Conservation (phyloP, 2,888 invertebrate genomes). For the Perizoma affinitatum region DNA sequence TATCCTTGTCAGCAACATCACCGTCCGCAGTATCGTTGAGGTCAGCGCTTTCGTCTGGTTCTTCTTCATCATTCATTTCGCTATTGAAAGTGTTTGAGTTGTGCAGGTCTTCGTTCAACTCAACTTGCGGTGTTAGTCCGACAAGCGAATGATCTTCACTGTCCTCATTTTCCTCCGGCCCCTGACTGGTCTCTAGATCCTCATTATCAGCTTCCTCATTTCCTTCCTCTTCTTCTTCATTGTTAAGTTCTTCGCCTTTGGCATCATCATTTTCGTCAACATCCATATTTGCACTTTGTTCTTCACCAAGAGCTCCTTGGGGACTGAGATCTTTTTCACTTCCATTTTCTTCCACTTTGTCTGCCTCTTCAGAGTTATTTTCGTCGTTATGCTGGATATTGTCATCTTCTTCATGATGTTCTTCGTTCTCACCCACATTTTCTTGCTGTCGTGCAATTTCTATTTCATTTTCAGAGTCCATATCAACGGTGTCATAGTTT, state of each 20-base stretch:
- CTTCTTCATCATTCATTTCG: slow-evolving; percentile 64
- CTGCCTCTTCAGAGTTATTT: slow-evolving; percentile 46
- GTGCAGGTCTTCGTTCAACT: slow-evolving; percentile 76
- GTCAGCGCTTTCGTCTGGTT: slow-evolving; percentile 54
- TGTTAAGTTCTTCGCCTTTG: slow-evolving; percentile 49
- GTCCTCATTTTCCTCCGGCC: slow-evolving; percentile 62
- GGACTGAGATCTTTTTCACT: slow-evolving; percentile 48
- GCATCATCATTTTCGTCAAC: slow-evolving; percentile 46
- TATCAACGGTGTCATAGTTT: slow-evolving; percentile 76
- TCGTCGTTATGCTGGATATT: slow-evolving; percentile 47
- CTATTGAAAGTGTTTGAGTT: slow-evolving; percentile 63
- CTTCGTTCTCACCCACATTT: slow-evolving; percentile 46
- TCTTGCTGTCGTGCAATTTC: slow-evolving; percentile 74
- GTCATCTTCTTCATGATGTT: slow-evolving; percentile 49
- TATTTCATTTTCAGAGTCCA: slow-evolving; percentile 80
- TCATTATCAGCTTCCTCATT: slow-evolving; percentile 51
- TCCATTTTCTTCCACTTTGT: slow-evolving; percentile 48
- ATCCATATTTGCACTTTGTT: slow-evolving; percentile 53
- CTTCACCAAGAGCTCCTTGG: slow-evolving; percentile 37
- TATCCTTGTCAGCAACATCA: slow-evolving; percentile 49
- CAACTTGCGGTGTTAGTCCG: slow-evolving; percentile 67
- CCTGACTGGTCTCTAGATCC: slow-evolving; percentile 53
- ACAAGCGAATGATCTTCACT: slow-evolving; percentile 67
- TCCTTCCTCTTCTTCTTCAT: slow-evolving; percentile 47
- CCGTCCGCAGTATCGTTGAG: slow-evolving; percentile 62